Evolutionary conservation across 2,888 invertebrate species (phyloP).

Genomic region (Cheiracanthium punctorium): DNA sequence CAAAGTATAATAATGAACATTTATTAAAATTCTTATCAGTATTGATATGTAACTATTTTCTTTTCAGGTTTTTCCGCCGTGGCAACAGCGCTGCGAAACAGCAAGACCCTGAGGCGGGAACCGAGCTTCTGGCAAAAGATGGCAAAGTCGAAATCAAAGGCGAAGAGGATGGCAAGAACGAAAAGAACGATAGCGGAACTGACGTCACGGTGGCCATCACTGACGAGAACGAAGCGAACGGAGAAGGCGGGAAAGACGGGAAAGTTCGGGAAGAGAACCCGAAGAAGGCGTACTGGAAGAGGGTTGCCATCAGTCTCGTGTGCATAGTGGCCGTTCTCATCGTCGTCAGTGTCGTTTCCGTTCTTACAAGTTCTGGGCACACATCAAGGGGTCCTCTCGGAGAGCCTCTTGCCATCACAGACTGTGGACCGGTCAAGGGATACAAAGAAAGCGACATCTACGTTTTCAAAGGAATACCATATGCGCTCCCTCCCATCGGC

Average conservation of each 20-base stretch:
- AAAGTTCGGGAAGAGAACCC: slow-evolving; percentile 17
- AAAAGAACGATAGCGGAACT: slow-evolving; percentile 55
- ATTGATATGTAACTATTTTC: too few relatives aligned
- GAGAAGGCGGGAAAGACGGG: slow-evolving; percentile 28
- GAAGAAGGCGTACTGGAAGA: slow-evolving; percentile 27
- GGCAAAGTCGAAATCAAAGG: slow-evolving; percentile 49
- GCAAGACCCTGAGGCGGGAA: slow-evolving; percentile 61
- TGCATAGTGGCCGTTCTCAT: slow-evolving; percentile 50
- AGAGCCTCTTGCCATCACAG: slow-evolving; percentile 53
- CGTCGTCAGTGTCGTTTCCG: slow-evolving; percentile 32
- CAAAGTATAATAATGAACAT: too few relatives aligned
- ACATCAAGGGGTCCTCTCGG: slow-evolving; percentile 22
- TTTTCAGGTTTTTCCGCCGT: slow-evolving; percentile 29
- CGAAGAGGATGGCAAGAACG: slow-evolving; percentile 49
- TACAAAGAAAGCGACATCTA: slow-evolving; percentile 76
- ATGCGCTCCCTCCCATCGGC: slow-evolving; percentile 82
- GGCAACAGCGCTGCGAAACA: slow-evolving; percentile 37
- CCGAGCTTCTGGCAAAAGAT: slow-evolving; percentile 58
- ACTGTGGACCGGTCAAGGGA: slow-evolving; percentile 72
- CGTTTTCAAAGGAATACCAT: slow-evolving; percentile 85
- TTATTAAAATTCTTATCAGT: too few relatives aligned
- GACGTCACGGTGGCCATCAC: slow-evolving; percentile 60
- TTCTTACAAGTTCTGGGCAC: slow-evolving; percentile 39
- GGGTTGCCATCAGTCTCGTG: slow-evolving; percentile 37
- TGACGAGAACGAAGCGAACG: slow-evolving; percentile 30